Conservation (phyloP, 2,113 vertebrate genomes). For the Clarias magur region DNA sequence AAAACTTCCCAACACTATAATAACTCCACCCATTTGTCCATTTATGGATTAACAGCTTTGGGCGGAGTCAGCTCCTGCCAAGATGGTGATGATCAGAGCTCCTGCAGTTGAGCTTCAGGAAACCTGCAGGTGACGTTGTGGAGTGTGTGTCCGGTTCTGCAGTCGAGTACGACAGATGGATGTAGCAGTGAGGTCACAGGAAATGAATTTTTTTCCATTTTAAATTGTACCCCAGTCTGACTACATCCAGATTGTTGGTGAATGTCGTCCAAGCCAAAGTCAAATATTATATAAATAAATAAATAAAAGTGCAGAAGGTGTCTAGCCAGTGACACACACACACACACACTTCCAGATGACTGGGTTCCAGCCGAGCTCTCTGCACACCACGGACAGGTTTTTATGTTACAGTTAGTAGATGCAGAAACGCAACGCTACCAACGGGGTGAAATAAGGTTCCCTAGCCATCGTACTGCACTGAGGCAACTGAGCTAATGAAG, state of each 20-base stretch:
- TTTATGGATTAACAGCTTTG: too few relatives aligned
- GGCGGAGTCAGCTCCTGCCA: too few relatives aligned
- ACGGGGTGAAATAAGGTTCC: neutral
- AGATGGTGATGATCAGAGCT: too few relatives aligned
- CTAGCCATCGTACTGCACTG: neutral
- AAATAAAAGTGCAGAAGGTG: neutral
- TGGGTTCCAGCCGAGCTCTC: conserved; percentile 3
- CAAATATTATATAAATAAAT: neutral
- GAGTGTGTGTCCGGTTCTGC: too few relatives aligned
- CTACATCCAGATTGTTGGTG: neutral
- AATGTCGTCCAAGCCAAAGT: neutral
- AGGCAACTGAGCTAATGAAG: neutral
- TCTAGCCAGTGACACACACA: conserved; percentile 4
- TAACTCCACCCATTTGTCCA: too few relatives aligned
- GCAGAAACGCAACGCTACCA: too few relatives aligned
- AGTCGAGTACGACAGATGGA: neutral
- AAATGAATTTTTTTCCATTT: neutral
- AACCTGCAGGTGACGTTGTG: too few relatives aligned
- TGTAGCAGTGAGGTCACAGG: neutral
- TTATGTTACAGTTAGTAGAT: neutral
- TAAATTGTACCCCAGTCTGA: neutral
- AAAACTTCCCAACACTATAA: too few relatives aligned
- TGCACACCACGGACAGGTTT: neutral
- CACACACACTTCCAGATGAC: neutral
- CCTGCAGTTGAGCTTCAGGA: too few relatives aligned